These are phyloP conservation scores for Etheostoma cragini DNA, from an alignment of 2,113 vertebrate genomes.

Conservation along the genomic window DNA sequence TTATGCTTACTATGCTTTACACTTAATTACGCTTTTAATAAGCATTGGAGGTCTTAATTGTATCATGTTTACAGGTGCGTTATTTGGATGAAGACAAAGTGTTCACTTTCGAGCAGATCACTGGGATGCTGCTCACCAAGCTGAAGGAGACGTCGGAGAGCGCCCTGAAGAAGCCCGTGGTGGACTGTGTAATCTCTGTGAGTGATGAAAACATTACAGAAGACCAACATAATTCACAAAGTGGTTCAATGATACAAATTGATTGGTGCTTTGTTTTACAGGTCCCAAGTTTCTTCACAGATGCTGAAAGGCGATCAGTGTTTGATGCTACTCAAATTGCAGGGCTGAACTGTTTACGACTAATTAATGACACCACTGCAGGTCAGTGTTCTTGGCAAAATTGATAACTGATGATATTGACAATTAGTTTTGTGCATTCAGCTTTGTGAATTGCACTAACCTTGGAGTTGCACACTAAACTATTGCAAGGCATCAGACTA, in stretches of 20 bases:
- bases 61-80: conserved; percentile 85
- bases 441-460: not conserved
- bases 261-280: conserved; percentile 60
- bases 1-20: not conserved
- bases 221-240: not conserved
- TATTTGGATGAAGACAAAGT: conserved; percentile 95
- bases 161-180: conserved; percentile 96
- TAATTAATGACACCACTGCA: conserved; percentile 97
- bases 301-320: conserved; percentile 93
- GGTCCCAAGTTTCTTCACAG: conserved; percentile 96
- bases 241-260: not conserved
- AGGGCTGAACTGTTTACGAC: conserved; percentile 93
- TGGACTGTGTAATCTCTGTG: conserved; percentile 96
- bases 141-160: conserved; percentile 95
- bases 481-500: not conserved
- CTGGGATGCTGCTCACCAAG: conserved; percentile 93
- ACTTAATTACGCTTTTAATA: not conserved
- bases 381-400: conserved; percentile 78
- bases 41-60: not conserved
- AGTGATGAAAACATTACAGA: conserved; percentile 67
- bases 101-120: conserved; percentile 94
- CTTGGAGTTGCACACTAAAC: not conserved
- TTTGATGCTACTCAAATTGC: conserved; percentile 93
- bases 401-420: not conserved
- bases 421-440: not conserved